Base-by-base conservation (phyloP, 2,113 vertebrate species). In the Leuciscus idus region DNA sequence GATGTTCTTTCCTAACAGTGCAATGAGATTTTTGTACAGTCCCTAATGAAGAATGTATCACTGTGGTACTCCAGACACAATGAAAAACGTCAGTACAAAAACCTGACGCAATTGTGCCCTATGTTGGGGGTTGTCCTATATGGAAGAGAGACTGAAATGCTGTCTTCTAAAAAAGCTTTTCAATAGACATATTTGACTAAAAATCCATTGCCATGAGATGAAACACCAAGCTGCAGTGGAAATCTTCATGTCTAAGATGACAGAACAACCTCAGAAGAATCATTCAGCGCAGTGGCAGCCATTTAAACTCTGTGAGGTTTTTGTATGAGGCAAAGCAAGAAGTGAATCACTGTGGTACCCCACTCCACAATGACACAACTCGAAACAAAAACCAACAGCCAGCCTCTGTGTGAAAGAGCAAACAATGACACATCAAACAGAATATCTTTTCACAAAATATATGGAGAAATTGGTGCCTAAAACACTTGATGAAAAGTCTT, bases 71-170 rank as follows among this genome's bases (percentile, higher is more conserved):
- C 78, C 1, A 4, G 3, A 19, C 93, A 93, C 93, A 0, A 80
- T 91, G 87, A 91, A 73, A 91, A 83, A 68, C 0, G 0, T 0
- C 86, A 62, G 12, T 77, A 90, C 91, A 92, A 92, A 92, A 93
- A 90, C 90, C 39, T 26, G 13, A 6, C 13, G 77, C 30, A 33
- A 17, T 55, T 30, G 10, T 50, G 11, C 43, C 39, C 21, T 50
- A 6, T n/a, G 5, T 9, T 23, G 11, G 59, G 10, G 36, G 21
- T 10, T 10, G 77, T 36, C 62, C 33, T 11, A 70, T 13, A 33
- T 0, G 1, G 21, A 23, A 30, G 36, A 48, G 4, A 57, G 30
- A 43, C 1, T 8, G 55, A 43, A 26, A 39, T 4, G 28, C 4
- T 1, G 2, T 21, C 13, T 21, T 48, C 61, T 33, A 9, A 62